A percentile compares a stretch with the other conserved stretches of the same genome.
Evolutionary conservation across 1,140 invertebrate species (phyloP).

Genomic region (Drosophila gunungcola): DNA sequence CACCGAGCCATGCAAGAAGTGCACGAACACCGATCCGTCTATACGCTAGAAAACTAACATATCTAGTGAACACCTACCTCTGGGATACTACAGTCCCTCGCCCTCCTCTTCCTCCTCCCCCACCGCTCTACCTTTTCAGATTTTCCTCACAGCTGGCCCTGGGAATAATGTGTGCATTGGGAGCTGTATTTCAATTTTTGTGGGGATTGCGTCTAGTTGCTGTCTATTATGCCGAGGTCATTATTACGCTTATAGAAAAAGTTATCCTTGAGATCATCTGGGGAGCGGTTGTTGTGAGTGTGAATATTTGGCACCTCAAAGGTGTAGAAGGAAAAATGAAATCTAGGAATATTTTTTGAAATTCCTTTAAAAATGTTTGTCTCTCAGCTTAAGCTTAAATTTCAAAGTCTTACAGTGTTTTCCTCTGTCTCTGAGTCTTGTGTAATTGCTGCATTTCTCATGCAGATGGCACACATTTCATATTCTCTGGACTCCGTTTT

Average conservation of each 20-base stretch:
- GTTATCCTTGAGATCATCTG: slow-evolving; percentile 32
- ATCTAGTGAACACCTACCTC: no score
- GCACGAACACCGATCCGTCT: no score
- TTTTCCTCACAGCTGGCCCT: slow-evolving; percentile 15
- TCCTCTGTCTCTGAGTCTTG: not conserved
- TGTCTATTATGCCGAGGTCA: slow-evolving; percentile 57
- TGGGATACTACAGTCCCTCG: not conserved
- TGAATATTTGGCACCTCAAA: slow-evolving; percentile 49
- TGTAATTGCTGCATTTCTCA: slow-evolving; percentile 63
- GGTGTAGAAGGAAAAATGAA: slow-evolving; percentile 5
- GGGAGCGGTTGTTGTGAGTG: slow-evolving; percentile 26
- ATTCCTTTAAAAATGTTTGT: not conserved
- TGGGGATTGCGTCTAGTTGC: slow-evolving; percentile 53
- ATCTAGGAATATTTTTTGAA: not conserved
- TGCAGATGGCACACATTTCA: slow-evolving; percentile 55
- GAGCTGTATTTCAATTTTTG: slow-evolving; percentile 80
- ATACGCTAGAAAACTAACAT: no score
- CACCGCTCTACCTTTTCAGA: not conserved
- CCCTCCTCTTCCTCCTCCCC: not conserved
- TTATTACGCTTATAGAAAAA: slow-evolving; percentile 57
- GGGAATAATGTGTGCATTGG: slow-evolving; percentile 64
- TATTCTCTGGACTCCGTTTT: slow-evolving; percentile 32
- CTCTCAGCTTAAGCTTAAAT: slow-evolving; percentile 20
- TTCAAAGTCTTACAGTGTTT: not conserved
- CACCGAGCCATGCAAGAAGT: no score